These are phyloP conservation scores for Telenomus remus DNA, from an alignment of 1,140 invertebrate genomes.

Conservation along the genomic window DNA sequence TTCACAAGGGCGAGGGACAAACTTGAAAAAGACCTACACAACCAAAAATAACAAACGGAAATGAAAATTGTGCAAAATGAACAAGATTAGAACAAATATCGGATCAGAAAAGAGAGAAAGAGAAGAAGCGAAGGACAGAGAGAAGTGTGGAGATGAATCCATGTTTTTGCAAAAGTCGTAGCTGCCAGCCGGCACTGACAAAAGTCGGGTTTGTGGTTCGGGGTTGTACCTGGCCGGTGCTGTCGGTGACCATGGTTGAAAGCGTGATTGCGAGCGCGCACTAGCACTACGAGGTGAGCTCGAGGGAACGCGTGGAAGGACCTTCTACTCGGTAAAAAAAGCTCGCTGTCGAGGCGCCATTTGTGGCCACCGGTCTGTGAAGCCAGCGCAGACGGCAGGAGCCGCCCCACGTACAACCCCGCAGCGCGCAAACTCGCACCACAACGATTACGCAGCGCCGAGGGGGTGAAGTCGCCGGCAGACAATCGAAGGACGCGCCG, in stretches of 20 bases:
- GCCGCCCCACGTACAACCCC: constrained; percentile 62
- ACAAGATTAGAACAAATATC: no score
- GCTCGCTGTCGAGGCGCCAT: constrained; percentile 38
- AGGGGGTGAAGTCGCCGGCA: constrained; percentile 43
- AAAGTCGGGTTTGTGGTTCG: background rate
- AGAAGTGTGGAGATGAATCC: no score
- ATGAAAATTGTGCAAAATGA: no score
- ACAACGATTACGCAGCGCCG: constrained; percentile 63
- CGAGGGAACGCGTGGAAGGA: background rate
- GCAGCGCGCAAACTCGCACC: constrained; percentile 66
- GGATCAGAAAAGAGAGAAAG: no score
- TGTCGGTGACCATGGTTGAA: constrained; percentile 69
- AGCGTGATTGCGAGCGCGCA: constrained; percentile 7
- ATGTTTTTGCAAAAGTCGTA: constrained; percentile 4
- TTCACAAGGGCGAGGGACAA: no score
- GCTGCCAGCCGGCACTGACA: background rate
- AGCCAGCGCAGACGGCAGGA: constrained; percentile 59
- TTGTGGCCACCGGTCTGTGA: constrained; percentile 51
- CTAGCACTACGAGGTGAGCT: constrained; percentile 1
- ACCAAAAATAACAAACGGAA: no score
- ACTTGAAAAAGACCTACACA: background rate
- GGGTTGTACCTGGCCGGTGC: constrained; percentile 67
- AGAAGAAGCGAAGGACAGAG: no score
- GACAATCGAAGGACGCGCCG: constrained; percentile 47
- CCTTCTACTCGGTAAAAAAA: constrained; percentile 38